These are phyloP conservation scores for Aethes cnicana DNA, from an alignment of 2,888 invertebrate genomes.

Conservation along the genomic window DNA sequence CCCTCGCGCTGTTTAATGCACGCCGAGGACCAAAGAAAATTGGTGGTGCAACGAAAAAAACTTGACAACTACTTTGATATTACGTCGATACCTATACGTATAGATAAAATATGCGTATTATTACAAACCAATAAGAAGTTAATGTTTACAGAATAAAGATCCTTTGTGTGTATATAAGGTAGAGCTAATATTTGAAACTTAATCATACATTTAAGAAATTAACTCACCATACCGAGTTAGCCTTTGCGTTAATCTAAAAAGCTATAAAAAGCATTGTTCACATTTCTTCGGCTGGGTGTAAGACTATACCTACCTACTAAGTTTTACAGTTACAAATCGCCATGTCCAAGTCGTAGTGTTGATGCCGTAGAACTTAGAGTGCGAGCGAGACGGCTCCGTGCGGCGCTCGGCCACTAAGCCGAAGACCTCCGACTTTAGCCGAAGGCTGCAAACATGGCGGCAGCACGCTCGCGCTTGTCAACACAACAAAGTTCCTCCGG, in stretches of 20 bases:
- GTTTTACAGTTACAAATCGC: constrained; percentile 30
- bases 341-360: constrained; percentile 9
- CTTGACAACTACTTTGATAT: too few species aligned
- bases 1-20: neutral
- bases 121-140: too few species aligned
- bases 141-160: too few species aligned
- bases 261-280: neutral
- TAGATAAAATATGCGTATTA: too few species aligned
- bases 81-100: too few species aligned
- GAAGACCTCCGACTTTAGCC: constrained; percentile 57
- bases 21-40: constrained; percentile 2
- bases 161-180: too few species aligned
- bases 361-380: constrained; percentile 17
- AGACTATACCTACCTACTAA: too few species aligned
- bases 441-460: constrained; percentile 71
- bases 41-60: constrained; percentile 1
- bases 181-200: neutral
- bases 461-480: constrained; percentile 71
- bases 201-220: too few species aligned
- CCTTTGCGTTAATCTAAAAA: too few species aligned
- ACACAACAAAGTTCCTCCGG: constrained; percentile 77
- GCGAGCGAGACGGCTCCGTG: constrained; percentile 10
- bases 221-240: too few species aligned
- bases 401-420: constrained; percentile 36
- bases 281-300: constrained; percentile 14